Percentiles rank a stretch among this genome's conserved stretches.
These are phyloP conservation scores for Equus przewalskii DNA, from an alignment of 2,113 vertebrate species.

Conservation along the genomic window DNA sequence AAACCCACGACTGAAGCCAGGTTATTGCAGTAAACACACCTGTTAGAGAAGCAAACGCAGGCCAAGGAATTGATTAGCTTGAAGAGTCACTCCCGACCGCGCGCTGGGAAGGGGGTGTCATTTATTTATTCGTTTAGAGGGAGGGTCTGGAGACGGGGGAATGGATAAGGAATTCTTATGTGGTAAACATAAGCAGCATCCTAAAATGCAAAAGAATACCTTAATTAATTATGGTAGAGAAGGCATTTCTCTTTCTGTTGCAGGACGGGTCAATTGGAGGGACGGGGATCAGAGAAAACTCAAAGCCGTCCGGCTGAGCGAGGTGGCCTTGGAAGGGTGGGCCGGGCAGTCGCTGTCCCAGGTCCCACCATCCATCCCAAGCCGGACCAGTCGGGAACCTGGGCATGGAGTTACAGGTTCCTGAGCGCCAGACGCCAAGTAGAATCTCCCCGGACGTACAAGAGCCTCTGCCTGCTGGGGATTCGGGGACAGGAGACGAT, in stretches of 20 bases:
- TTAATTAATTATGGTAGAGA: neutral
- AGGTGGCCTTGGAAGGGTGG: neutral
- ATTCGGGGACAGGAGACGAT: neutral
- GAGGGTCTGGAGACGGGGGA: neutral
- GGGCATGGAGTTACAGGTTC: neutral
- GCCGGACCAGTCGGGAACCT: neutral
- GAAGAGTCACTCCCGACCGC: neutral
- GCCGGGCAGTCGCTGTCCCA: neutral
- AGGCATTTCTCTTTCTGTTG: neutral
- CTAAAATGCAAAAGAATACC: constrained; percentile 7
- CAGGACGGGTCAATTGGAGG: neutral
- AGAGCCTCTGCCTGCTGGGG: neutral
- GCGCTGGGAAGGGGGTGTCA: neutral
- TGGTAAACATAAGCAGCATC: neutral
- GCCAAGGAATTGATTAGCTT: neutral
- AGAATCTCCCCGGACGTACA: neutral
- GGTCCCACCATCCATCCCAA: neutral
- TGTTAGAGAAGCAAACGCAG: neutral
- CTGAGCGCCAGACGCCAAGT: neutral
- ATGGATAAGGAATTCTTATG: neutral
- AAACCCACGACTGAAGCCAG: neutral
- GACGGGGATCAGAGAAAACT: neutral
- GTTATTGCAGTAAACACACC: neutral
- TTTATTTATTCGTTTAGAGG: neutral
- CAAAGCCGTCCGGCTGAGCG: neutral